Percentiles rank a stretch among this genome's conserved stretches.
Conservation (phyloP, 2,797 vertebrate species). For the Parotocinclus haroldoi region DNA sequence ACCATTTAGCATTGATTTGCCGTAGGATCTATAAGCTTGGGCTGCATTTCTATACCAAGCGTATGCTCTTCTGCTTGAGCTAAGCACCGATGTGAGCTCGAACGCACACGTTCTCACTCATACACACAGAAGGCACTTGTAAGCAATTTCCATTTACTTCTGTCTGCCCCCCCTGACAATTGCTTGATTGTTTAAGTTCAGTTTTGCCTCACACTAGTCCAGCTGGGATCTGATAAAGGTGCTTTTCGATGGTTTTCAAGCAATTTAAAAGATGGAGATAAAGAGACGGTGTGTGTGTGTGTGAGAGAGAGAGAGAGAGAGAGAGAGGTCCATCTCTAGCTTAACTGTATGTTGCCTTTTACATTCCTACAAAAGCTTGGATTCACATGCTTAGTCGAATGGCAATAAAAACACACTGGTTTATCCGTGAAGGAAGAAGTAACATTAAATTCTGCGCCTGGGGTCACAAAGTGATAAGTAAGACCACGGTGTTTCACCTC, state of each 20-base stretch:
- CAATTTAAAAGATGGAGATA: background rate
- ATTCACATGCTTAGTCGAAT: background rate
- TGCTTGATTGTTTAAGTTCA: constrained; percentile 34
- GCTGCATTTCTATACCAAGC: constrained; percentile 26
- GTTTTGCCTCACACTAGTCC: constrained; percentile 11
- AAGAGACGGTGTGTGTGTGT: no score
- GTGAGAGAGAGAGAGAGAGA: no score
- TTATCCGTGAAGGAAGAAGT: no score
- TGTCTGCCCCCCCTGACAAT: constrained; percentile 35
- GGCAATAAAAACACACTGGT: background rate
- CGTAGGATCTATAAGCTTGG: constrained; percentile 27
- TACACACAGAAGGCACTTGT: constrained; percentile 41
- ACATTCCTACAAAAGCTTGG: background rate
- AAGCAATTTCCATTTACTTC: constrained; percentile 37
- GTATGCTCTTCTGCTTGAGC: constrained; percentile 25
- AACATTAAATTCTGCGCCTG: no score
- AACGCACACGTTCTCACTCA: constrained; percentile 34
- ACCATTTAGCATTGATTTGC: constrained; percentile 36
- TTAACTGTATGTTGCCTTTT: constrained; percentile 11
- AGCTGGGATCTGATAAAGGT: constrained; percentile 44
- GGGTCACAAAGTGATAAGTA: no score
- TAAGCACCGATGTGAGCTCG: constrained; percentile 11
- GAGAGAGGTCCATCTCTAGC: no score
- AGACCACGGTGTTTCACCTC: no score
- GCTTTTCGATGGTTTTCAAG: constrained; percentile 27